phyloP scores from a whole-genome alignment of 2,113 vertebrate genomes.

The Cyprinodon variegatus region DNA sequence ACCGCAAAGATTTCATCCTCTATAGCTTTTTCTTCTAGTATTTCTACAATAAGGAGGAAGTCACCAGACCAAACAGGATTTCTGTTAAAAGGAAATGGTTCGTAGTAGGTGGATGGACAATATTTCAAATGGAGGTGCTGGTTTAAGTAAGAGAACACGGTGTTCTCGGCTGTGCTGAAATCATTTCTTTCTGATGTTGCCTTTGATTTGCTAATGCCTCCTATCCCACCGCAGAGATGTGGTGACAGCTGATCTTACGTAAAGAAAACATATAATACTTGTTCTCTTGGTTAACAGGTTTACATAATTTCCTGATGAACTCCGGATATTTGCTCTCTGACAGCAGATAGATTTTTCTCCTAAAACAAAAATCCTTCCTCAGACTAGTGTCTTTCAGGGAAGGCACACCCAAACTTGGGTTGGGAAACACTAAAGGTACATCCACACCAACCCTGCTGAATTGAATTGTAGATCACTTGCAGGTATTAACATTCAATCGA shows the following conservation, averaged over 20 bases:
- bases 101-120: background rate
- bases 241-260: background rate
- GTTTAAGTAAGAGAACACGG: background rate
- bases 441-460: background rate
- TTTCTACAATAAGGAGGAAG: conserved; percentile 35
- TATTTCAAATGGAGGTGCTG: conserved; percentile 10
- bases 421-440: background rate
- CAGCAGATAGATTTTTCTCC: background rate
- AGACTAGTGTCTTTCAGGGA: background rate
- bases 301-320: background rate
- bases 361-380: background rate
- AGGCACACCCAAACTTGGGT: background rate
- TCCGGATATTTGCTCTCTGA: no score
- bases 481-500: background rate
- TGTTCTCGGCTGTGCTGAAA: background rate
- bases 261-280: background rate
- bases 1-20: conserved; percentile 16
- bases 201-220: background rate
- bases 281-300: background rate
- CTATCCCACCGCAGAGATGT: background rate
- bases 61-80: conserved; percentile 44
- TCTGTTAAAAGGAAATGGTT: conserved; percentile 33
- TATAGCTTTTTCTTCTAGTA: background rate
- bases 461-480: background rate
- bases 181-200: background rate